Percentiles rank a stretch among this genome's conserved stretches.
Evolutionary conservation across 1,140 invertebrate species (phyloP).

Genomic region (Musca vetustissima): DNA sequence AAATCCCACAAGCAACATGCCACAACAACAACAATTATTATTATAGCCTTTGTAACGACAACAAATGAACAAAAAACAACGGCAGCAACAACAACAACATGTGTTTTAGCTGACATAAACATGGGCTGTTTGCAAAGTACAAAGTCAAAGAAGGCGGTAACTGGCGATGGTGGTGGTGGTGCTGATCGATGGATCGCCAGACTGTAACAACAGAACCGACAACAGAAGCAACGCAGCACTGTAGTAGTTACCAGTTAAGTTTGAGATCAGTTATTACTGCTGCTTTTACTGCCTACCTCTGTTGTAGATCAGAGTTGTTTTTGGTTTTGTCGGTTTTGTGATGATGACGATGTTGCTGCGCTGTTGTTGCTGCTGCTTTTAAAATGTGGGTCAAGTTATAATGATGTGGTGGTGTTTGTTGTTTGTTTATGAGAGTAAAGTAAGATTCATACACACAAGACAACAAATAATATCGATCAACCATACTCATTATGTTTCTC

Average conservation of each 20-base stretch:
- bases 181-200: no score
- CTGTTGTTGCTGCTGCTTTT: background rate
- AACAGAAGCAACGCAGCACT: background rate
- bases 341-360: no score
- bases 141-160: no score
- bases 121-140: no score
- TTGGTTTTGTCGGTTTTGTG: background rate
- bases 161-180: no score
- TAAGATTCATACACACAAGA: background rate
- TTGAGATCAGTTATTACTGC: constrained; percentile 3
- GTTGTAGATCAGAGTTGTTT: constrained; percentile 10
- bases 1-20: background rate
- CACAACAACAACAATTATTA: background rate
- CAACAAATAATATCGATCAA: background rate
- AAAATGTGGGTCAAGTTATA: constrained; percentile 32
- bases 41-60: no score
- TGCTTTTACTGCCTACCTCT: no score
- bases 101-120: no score
- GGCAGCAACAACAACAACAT: no score
- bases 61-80: no score
- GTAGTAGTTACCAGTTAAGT: constrained; percentile 4
- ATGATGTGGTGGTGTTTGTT: constrained; percentile 22
- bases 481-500: background rate
- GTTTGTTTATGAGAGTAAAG: constrained; percentile 3
- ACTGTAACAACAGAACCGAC: background rate